Conservation (phyloP, 2,797 vertebrate species). For the Acanthurus tractus region DNA sequence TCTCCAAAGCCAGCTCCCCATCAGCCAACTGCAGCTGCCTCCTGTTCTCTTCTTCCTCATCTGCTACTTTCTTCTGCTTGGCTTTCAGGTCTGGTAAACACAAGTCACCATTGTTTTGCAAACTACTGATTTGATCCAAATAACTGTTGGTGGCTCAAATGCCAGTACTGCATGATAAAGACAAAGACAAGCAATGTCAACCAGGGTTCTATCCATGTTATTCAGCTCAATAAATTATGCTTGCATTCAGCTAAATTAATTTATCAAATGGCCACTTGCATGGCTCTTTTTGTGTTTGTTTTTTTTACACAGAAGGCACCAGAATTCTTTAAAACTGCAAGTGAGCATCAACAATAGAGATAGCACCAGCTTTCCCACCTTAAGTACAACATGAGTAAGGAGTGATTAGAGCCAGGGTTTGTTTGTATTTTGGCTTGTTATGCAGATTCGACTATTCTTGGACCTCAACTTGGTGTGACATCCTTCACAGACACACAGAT, state of each 20-base stretch:
- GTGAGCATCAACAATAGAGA: background rate
- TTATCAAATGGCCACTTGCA: background rate
- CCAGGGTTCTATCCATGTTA: background rate
- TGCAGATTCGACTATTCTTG: background rate
- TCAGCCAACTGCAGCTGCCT: constrained; percentile 63
- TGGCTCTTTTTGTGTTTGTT: background rate
- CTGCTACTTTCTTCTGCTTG: constrained; percentile 31
- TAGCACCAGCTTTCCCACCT: background rate
- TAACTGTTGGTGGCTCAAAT: constrained; percentile 9
- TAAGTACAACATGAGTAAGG: background rate
- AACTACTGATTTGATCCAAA: constrained; percentile 21
- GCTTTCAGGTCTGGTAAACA: constrained; percentile 35
- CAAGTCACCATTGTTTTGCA: constrained; percentile 16
- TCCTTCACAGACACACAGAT: background rate
- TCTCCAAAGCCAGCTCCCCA: constrained; percentile 30
- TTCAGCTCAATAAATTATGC: background rate
- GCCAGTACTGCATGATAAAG: background rate
- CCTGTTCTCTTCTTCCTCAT: constrained; percentile 42
- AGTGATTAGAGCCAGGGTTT: no score
- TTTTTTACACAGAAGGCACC: no score
- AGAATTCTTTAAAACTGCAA: no score
- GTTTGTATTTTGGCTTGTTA: background rate
- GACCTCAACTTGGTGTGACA: background rate
- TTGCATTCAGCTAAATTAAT: background rate
- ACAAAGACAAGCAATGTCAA: background rate